phyloP scores from a whole-genome alignment of 2,888 invertebrate species.

The Epsilonema sp. region DNA sequence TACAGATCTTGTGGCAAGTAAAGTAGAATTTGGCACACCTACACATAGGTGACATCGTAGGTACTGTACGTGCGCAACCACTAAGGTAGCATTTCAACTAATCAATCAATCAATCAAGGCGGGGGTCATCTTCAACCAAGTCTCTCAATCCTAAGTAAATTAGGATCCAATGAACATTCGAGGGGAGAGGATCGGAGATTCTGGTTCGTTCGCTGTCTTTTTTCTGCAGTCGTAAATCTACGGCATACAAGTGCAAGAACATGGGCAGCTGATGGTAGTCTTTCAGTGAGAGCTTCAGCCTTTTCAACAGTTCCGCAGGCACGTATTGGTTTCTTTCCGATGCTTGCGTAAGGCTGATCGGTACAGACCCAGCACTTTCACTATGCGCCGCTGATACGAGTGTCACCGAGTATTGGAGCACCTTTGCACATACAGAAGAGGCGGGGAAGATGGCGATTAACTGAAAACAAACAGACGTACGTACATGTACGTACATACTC shows the following conservation, averaged over 20 bases:
- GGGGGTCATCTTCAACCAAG: too few relatives aligned
- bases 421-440: not conserved
- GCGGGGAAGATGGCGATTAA: not conserved
- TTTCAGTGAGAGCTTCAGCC: not conserved
- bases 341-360: not conserved
- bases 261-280: not conserved
- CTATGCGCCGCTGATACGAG: not conserved
- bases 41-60: too few relatives aligned
- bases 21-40: too few relatives aligned
- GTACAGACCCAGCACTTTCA: not conserved
- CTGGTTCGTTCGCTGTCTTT: not conserved
- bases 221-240: not conserved
- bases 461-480: not conserved
- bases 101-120: too few relatives aligned
- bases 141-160: not conserved
- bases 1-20: too few relatives aligned
- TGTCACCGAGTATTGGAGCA: not conserved
- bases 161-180: not conserved
- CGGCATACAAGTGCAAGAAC: not conserved
- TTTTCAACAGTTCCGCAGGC: not conserved
- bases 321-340: not conserved
- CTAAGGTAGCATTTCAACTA: too few relatives aligned
- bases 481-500: too few relatives aligned
- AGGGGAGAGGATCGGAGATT: not conserved
- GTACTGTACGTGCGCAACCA: too few relatives aligned